Base-by-base conservation (phyloP, 2,113 vertebrate species). In the Catagonus wagneri region DNA sequence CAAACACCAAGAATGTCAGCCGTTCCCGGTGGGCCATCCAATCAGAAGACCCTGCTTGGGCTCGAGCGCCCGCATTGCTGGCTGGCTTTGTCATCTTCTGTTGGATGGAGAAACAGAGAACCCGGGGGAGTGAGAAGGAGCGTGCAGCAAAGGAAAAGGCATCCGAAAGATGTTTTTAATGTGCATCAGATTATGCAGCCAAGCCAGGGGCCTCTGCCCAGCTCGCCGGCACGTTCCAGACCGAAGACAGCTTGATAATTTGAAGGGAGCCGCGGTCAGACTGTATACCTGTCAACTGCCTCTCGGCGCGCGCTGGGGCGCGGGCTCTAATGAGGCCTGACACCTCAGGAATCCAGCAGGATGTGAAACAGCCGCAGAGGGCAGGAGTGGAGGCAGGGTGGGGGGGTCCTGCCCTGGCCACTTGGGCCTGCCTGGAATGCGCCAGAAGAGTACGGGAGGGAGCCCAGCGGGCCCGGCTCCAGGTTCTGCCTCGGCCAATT, bases 161-260 rank as follows among this genome's bases (percentile, higher is more conserved):
- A 34, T 90, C 96, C 34, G 89, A 98, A 98, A 98, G 98, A 98
- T 98, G 98, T 97, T 98, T 98, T 98, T 97, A 98, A 98, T 98
- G 98, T 98, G 97, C 89, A 87, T 93, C 97, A 80, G 98, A 96
- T 96, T 96, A 97, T 95, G 97, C 96, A 97, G 97, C 96, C 97
- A 95, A 98, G 96, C 96, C 98, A 96, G 98, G 98, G 96, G 97
- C 98, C 97, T 98, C 98, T 98, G 98, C 97, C 98, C 93, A 66
- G 98, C 97, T 98, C 93, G 95, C 97, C 93, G 32, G 97, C 97
- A 76, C 83, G 94, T 96, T 98, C 96, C 96, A 87, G 96, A 91
- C 97, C 97, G 97, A 98, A 98, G 98, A 98, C 98, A 98, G 98
- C 98, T 98, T 98, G 98, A 98, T 98, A 98, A 98, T 96, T 98